A percentile compares a stretch with the other conserved stretches of the same genome.
Evolutionary conservation across 2,113 vertebrate genomes (phyloP).

Genomic region (Peromyscus maniculatus): DNA sequence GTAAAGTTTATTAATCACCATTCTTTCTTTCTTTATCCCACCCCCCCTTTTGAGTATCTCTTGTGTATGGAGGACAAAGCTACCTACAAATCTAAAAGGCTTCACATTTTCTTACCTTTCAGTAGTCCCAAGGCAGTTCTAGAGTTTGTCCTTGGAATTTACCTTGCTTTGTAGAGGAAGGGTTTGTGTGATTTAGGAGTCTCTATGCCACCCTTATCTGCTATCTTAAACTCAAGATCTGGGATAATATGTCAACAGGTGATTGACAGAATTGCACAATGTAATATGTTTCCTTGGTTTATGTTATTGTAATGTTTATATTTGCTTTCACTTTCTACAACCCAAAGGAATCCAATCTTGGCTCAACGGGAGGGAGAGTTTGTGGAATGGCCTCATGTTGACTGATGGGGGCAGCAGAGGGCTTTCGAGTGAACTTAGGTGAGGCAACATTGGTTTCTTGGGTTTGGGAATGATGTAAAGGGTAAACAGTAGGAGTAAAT

Average conservation of each 20-base stretch:
- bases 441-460: not conserved
- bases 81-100: not conserved
- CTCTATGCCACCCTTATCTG: not conserved
- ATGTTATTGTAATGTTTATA: not conserved
- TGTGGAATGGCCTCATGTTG: not conserved
- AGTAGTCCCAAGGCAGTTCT: not conserved
- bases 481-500: not conserved
- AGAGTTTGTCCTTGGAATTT: constrained; percentile 22
- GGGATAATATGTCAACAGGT: not conserved
- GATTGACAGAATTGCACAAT: not conserved
- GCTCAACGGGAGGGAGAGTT: not conserved
- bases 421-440: not conserved
- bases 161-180: not conserved
- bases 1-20: not conserved
- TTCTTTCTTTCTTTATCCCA: not conserved
- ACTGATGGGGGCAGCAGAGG: constrained; percentile 60
- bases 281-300: not conserved
- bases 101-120: not conserved
- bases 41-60: not conserved
- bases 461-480: not conserved
- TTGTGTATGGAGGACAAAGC: not conserved
- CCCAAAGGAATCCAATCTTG: not conserved
- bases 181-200: not conserved
- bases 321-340: constrained; percentile 43
- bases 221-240: not conserved